Evolutionary conservation across 2,797 vertebrate species (phyloP).

Genomic region (Chelonia mydas): DNA sequence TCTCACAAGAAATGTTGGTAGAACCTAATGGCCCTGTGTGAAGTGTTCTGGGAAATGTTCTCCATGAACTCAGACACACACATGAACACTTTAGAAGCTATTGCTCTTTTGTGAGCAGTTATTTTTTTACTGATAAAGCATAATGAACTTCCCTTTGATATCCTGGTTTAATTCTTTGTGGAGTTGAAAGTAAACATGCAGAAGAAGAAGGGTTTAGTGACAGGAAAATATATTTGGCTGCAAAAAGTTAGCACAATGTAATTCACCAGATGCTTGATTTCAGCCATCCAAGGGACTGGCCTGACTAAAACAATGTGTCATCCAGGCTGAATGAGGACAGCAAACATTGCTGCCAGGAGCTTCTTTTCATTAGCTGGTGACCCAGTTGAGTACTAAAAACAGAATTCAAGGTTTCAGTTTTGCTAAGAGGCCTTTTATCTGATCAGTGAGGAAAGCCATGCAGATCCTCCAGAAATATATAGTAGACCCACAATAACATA

Average conservation of each 20-base stretch:
- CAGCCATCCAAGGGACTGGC: neutral
- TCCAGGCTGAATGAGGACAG: neutral
- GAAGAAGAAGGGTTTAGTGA: neutral
- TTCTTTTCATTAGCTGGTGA: neutral
- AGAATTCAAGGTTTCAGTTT: neutral
- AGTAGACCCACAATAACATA: rapidly evolving
- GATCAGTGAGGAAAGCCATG: neutral
- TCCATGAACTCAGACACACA: neutral
- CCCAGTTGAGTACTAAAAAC: neutral
- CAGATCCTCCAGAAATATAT: neutral
- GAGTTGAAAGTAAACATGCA: neutral
- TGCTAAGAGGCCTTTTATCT: neutral
- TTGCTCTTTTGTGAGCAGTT: neutral
- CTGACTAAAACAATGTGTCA: neutral
- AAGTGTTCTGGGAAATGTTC: neutral
- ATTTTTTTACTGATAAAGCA: neutral
- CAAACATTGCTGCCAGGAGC: neutral
- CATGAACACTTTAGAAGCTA: neutral
- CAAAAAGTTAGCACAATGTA: no score
- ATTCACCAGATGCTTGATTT: neutral
- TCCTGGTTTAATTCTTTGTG: neutral
- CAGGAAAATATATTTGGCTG: neutral
- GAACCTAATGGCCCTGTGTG: no score
- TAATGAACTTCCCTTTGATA: neutral
- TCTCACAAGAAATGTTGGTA: neutral